Evolutionary conservation across 2,888 invertebrate species (phyloP).

Genomic region (Erebia palarica): DNA sequence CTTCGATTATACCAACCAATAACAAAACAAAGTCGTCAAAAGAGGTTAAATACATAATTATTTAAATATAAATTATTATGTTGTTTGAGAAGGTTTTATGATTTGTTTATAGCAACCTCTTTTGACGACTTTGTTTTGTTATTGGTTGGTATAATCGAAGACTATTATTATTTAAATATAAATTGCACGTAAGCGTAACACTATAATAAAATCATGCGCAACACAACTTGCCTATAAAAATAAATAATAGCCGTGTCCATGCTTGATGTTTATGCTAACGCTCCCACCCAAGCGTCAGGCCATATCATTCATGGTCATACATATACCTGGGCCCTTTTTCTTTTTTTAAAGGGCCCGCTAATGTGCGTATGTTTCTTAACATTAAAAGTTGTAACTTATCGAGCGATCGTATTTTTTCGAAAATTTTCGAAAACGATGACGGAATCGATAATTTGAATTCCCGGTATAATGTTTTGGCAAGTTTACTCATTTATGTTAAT

Average conservation of each 20-base stretch:
- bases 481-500: not conserved
- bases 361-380: constrained; percentile 45
- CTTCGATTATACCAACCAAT: too few relatives aligned
- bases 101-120: too few relatives aligned
- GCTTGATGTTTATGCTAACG: constrained; percentile 37
- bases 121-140: too few relatives aligned
- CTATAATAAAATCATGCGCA: not conserved
- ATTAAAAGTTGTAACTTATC: constrained; percentile 42
- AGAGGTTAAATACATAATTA: too few relatives aligned
- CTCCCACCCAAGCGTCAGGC: constrained; percentile 44
- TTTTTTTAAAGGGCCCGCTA: constrained; percentile 42
- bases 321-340: constrained; percentile 51
- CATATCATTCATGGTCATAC: constrained; percentile 53
- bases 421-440: constrained; percentile 23
- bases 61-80: not conserved
- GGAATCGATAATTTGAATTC: constrained; percentile 32
- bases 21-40: too few relatives aligned
- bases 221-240: constrained; percentile 5
- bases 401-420: constrained; percentile 39
- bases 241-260: not conserved
- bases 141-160: not conserved
- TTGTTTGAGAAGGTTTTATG: too few relatives aligned
- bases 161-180: not conserved
- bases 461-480: constrained; percentile 22
- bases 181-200: constrained; percentile 9